Evolutionary conservation across 2,113 vertebrate genomes (phyloP).

Genomic region (Strix uralensis): DNA sequence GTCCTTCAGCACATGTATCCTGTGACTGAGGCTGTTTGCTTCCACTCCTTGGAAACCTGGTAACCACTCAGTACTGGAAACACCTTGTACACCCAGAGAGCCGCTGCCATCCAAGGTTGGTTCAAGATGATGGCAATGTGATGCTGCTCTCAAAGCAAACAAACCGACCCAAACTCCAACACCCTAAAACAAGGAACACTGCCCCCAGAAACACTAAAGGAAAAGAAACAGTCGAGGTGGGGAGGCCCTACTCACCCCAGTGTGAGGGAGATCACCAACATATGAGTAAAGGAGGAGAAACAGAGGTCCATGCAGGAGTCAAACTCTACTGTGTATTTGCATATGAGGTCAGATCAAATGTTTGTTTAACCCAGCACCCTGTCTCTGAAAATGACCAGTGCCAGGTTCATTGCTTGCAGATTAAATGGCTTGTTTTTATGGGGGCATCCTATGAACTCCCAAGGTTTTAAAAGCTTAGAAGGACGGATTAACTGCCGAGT

Average conservation of each 20-base stretch:
- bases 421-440: neutral
- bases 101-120: neutral
- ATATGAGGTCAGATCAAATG: neutral
- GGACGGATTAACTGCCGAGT: neutral
- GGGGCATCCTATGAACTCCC: neutral
- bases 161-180: neutral
- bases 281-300: neutral
- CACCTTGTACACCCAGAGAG: neutral
- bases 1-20: neutral
- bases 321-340: neutral
- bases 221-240: neutral
- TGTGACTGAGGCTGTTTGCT: neutral
- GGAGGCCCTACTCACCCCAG: neutral
- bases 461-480: neutral
- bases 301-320: neutral
- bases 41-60: neutral
- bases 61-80: neutral
- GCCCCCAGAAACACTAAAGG: neutral
- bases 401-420: neutral
- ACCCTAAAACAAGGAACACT: neutral
- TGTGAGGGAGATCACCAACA: neutral
- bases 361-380: neutral
- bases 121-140: neutral
- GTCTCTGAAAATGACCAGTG: neutral
- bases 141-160: neutral